Percentiles rank a stretch among this genome's conserved stretches.
phyloP scores from a whole-genome alignment of 2,113 vertebrate genomes.

The Sinosuthora webbiana region DNA sequence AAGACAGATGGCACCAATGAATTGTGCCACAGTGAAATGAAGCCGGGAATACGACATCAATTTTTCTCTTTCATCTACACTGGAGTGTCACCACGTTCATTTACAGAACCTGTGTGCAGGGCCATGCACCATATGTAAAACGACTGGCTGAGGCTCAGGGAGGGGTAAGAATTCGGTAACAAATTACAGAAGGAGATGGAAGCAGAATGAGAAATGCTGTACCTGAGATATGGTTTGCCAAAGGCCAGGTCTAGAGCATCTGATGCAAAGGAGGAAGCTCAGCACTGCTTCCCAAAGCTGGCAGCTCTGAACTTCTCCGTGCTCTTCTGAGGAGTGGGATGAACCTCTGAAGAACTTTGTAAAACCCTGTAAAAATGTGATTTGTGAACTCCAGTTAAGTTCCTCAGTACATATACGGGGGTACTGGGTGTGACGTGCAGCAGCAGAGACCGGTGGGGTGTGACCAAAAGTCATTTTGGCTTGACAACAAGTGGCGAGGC shows the following conservation, averaged over 20 bases:
- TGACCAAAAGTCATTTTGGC: background rate
- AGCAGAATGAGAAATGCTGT: background rate
- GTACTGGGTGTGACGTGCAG: rapidly evolving
- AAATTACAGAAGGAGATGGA: background rate
- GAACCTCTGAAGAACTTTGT: background rate
- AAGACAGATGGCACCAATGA: conserved; percentile 52
- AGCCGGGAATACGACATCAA: background rate
- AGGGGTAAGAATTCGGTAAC: background rate
- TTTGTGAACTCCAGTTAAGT: background rate
- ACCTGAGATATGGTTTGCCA: background rate
- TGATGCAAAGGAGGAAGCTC: background rate
- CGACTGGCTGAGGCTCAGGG: background rate
- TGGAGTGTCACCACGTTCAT: background rate
- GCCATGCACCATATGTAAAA: background rate
- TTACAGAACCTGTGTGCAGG: background rate
- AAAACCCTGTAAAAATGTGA: background rate
- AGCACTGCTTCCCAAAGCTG: rapidly evolving
- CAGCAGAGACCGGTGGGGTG: background rate
- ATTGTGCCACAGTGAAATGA: background rate
- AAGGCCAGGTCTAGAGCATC: too few relatives aligned
- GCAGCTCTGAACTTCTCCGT: rapidly evolving
- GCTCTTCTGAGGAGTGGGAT: background rate
- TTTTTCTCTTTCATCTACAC: conserved; percentile 22
- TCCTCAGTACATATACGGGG: rapidly evolving
- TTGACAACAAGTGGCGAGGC: rapidly evolving